Evolutionary conservation across 35 echinoderm and acorn worm species (phyloP).

Genomic region (Apostichopus californicus): DNA sequence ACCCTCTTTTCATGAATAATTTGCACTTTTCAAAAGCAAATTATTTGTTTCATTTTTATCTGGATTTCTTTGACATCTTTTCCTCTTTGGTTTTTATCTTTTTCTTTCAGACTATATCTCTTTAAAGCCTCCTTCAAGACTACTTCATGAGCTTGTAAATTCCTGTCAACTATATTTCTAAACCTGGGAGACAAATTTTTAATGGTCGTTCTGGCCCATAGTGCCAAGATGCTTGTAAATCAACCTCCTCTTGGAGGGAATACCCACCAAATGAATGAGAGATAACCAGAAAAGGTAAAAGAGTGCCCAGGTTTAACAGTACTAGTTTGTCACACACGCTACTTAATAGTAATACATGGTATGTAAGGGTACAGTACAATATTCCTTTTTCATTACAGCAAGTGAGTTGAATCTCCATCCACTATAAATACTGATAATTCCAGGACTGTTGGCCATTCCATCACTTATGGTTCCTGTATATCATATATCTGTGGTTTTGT

Average conservation of each 20-base stretch:
- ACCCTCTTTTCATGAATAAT: too few relatives aligned
- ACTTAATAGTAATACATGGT: background rate
- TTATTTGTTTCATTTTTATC: too few relatives aligned
- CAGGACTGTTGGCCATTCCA: too few relatives aligned
- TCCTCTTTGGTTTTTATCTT: too few relatives aligned
- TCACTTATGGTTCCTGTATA: too few relatives aligned
- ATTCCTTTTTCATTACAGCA: background rate
- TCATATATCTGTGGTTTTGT: too few relatives aligned
- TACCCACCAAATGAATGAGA: background rate
- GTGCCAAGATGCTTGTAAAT: constrained; percentile 13
- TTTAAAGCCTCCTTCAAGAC: constrained; percentile 2
- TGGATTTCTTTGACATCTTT: too few relatives aligned
- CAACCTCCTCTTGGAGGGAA: background rate
- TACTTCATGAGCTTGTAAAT: background rate
- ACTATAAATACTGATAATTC: background rate
- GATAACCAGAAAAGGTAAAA: constrained; percentile 7
- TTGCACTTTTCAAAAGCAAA: too few relatives aligned
- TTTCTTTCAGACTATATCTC: background rate
- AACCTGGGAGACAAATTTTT: constrained; percentile 10
- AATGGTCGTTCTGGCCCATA: constrained; percentile 7
- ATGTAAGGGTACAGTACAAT: background rate
- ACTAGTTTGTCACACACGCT: background rate
- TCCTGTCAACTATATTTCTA: background rate
- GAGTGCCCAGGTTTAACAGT: background rate
- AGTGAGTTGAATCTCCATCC: background rate